phyloP scores from a whole-genome alignment of 2,888 invertebrate species.

The Amphiduros pacificus region DNA sequence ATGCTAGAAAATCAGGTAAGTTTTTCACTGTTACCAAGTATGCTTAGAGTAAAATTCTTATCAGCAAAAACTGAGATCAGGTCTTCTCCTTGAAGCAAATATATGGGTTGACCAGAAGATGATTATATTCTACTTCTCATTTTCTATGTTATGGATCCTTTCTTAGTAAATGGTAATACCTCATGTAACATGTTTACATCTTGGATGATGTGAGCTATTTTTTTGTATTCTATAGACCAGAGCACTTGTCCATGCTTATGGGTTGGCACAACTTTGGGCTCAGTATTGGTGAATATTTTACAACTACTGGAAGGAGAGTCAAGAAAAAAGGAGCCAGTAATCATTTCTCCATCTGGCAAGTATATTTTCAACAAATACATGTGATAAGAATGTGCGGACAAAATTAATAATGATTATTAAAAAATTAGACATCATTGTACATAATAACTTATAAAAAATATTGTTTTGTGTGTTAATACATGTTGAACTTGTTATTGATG shows the following conservation, averaged over 20 bases:
- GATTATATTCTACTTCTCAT: no score
- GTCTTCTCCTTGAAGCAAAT: no score
- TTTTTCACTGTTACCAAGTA: not conserved
- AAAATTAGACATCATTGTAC: not conserved
- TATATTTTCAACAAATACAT: not conserved
- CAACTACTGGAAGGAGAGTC: constrained; percentile 61
- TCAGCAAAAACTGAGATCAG: no score
- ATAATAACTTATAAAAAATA: not conserved
- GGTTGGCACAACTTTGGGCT: constrained; percentile 97
- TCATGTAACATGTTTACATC: no score
- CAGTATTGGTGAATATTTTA: constrained; percentile 89
- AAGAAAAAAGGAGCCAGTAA: constrained; percentile 63
- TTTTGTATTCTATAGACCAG: constrained; percentile 69
- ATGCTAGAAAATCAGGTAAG: constrained; percentile 88
- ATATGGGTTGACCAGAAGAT: no score
- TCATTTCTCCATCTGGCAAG: constrained; percentile 84
- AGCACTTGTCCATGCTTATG: constrained; percentile 88
- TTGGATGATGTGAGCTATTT: no score
- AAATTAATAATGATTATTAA: not conserved
- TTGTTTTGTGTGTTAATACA: not conserved
- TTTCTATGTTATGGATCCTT: no score
- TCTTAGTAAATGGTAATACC: no score
- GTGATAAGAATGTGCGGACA: not conserved
- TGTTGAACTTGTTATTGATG: not conserved
- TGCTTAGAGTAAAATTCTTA: no score